These are phyloP conservation scores for Falco novaeseelandiae DNA, from an alignment of 2,797 vertebrate species.

Conservation along the genomic window DNA sequence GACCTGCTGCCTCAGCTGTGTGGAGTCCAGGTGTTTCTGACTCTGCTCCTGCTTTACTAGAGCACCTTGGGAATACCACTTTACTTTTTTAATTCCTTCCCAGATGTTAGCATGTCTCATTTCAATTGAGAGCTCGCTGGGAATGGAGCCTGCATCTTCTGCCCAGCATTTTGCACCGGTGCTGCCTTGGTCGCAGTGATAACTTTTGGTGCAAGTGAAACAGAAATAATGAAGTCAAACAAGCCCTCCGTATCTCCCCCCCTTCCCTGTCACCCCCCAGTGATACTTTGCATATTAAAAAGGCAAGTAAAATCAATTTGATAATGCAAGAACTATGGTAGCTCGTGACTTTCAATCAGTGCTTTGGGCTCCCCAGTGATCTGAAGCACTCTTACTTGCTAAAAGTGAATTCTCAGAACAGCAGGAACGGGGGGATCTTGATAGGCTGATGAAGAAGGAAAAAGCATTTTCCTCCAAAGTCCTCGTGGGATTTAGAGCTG, in stretches of 20 bases:
- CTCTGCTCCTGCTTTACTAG: not conserved
- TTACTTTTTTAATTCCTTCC: not conserved
- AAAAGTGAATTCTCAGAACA: conserved; percentile 8
- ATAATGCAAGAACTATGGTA: conserved; percentile 31
- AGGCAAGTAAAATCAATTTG: conserved; percentile 15
- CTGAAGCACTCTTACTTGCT: conserved; percentile 37
- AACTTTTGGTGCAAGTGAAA: not conserved
- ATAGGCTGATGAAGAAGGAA: not conserved
- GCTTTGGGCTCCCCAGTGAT: not conserved
- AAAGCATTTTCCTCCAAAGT: conserved; percentile 5
- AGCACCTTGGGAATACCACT: not conserved
- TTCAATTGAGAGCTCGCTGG: not conserved
- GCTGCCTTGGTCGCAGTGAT: not conserved
- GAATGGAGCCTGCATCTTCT: not conserved
- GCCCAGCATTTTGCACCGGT: not conserved
- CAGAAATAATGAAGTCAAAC: not conserved
- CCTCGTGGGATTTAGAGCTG: not conserved
- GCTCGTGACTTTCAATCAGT: conserved; percentile 56
- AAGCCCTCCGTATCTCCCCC: not conserved
- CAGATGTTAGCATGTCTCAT: not conserved
- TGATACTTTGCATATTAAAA: not conserved
- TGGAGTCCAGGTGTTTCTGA: not conserved
- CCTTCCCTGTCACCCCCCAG: not conserved
- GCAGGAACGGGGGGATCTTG: conserved; percentile 38
- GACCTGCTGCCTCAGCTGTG: not conserved